A percentile compares a stretch with the other conserved stretches of the same genome.
Evolutionary conservation across 2,113 vertebrate species (phyloP).

Genomic region (Amphiprion ocellaris): DNA sequence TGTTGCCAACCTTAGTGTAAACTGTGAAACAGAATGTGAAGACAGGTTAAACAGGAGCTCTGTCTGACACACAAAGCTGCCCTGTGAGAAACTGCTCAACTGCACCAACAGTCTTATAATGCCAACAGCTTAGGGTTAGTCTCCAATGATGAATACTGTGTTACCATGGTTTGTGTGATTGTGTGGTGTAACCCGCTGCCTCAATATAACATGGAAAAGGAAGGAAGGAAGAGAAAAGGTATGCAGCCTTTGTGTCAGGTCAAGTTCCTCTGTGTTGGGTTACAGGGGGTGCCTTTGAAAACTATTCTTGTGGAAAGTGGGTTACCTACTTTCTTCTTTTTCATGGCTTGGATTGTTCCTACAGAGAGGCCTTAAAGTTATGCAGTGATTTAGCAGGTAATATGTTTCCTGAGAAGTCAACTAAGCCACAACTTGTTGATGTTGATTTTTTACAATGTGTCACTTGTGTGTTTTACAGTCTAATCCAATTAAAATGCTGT

Average conservation of each 20-base stretch:
- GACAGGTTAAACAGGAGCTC: constrained; percentile 26
- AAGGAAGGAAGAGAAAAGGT: background rate
- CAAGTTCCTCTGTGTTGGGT: constrained; percentile 31
- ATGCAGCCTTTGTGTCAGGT: constrained; percentile 25
- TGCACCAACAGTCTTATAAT: background rate
- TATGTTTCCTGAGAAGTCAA: no score
- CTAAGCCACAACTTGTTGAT: no score
- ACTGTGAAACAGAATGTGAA: background rate
- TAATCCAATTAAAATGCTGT: no score
- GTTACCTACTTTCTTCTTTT: constrained; percentile 10
- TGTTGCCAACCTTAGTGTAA: background rate
- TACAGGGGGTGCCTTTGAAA: constrained; percentile 35
- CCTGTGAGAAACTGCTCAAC: constrained; percentile 45
- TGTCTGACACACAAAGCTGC: constrained; percentile 46
- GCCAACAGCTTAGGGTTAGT: background rate
- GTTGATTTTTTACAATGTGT: background rate
- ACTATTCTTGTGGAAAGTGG: constrained; percentile 25
- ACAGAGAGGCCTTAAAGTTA: background rate
- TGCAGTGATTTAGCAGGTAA: background rate
- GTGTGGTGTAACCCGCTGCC: constrained; percentile 13
- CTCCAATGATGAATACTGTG: constrained; percentile 46
- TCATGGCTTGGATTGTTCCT: background rate
- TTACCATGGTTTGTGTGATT: constrained; percentile 41
- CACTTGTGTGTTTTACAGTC: no score
- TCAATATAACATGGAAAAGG: background rate